phyloP scores from a whole-genome alignment of 37 sponge, comb jelly and placozoan genomes.

The Bolinopsis microptera region DNA sequence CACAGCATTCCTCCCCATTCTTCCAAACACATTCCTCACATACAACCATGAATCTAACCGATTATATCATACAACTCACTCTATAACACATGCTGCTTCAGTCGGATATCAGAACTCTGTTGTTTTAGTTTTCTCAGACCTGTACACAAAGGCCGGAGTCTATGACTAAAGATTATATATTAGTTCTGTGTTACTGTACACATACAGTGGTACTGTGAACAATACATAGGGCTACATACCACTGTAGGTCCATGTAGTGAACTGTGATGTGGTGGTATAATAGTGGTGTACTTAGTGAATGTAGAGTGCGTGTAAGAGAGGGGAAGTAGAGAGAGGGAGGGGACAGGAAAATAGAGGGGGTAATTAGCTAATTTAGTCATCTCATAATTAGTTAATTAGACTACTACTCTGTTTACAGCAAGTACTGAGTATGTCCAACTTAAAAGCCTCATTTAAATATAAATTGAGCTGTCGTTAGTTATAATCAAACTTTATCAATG shows the following conservation, averaged over 20 bases:
- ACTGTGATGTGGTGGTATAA: too few relatives aligned
- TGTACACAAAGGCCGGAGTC: neutral
- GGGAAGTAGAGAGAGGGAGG: neutral
- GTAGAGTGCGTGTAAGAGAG: neutral
- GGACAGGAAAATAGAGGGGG: neutral
- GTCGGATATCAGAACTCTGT: neutral
- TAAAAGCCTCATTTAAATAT: too few relatives aligned
- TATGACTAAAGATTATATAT: neutral
- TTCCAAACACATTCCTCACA: neutral
- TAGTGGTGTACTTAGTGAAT: neutral
- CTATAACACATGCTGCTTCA: neutral
- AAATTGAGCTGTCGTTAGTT: too few relatives aligned
- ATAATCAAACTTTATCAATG: too few relatives aligned
- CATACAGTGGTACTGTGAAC: neutral
- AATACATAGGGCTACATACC: too few relatives aligned
- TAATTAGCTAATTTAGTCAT: neutral
- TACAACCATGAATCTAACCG: neutral
- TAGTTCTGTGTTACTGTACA: neutral
- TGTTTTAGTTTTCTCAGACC: neutral
- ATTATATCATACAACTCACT: too few relatives aligned
- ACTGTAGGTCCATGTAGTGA: neutral
- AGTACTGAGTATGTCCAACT: too few relatives aligned
- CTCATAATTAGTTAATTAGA: neutral
- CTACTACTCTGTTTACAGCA: too few relatives aligned
- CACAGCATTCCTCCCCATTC: too few relatives aligned